Evolutionary conservation across 2,888 invertebrate genomes (phyloP), one percentile per base, ranked within the genome.

Genomic region (Mythimna lalbum): DNA sequence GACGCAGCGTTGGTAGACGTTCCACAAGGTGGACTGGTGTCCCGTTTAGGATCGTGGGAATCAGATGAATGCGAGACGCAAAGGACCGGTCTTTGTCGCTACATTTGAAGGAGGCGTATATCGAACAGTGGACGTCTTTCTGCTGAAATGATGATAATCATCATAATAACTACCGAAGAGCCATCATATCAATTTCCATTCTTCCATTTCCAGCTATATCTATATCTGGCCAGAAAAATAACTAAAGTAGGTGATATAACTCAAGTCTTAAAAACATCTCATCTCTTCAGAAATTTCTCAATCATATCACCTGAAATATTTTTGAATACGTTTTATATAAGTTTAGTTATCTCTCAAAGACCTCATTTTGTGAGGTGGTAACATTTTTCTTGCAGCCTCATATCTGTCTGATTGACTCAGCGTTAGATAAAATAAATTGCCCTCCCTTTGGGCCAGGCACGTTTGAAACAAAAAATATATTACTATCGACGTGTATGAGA

Each of bases 381-480:
- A 78, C 71, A 78, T 83, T 73, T 83, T 77, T 83, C 77, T 79
- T 76, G 27, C 68, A 74, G 65, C 69, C 62, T 83, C 81, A 77
- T 83, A 79, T 81, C 76, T 31, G 23, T 43, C 60, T 79, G 83
- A 83, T 83, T 83, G 81, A 81, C 69, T 83, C 79, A 70, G 72
- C 66, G 75, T 64, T 76, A 70, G 73, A 83, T 83, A 83, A 83
- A 83, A 81, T 77, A 81, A 83, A 83, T 83, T 81, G 72, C 83
- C 55, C 36, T 78, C 60, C 69, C 81, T 64, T 36, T 23, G 64
- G 72, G 53, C 68, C 52, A 31, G 27, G 14, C 66, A 73, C 65
- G 69, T 73, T 65, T 72, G 63, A 63, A 76, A 79, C 75, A 77
- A 78, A 80, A 77, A 75, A 78, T 71, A 69, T 72, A 72, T 55